Conservation (phyloP, 2,797 vertebrate genomes). For the Tolypeutes matacus region DNA sequence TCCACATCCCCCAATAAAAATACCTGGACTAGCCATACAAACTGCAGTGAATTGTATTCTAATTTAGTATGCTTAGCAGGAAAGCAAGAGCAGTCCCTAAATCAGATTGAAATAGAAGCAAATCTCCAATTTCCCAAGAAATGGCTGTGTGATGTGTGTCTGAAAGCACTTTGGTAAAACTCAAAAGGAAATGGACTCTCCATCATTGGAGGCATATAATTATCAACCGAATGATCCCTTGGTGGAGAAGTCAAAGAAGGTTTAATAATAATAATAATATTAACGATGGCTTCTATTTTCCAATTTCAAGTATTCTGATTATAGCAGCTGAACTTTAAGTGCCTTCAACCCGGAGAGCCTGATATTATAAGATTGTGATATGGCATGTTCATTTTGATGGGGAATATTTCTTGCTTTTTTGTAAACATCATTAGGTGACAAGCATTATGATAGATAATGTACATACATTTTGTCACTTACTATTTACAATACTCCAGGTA, state of each 20-base stretch:
- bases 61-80: constrained; percentile 29
- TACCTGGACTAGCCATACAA: background rate
- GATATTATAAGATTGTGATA: background rate
- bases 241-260: constrained; percentile 21
- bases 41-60: background rate
- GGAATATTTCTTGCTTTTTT: background rate
- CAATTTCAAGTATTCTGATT: constrained; percentile 45
- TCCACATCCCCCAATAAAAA: constrained; percentile 3
- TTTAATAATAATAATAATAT: constrained; percentile 42
- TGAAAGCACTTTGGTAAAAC: constrained; percentile 51
- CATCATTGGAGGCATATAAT: constrained; percentile 22
- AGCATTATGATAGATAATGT: background rate
- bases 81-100: background rate
- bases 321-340: constrained; percentile 38
- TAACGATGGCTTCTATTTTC: constrained; percentile 24
- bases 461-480: background rate
- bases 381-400: background rate
- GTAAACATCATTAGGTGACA: constrained; percentile 3
- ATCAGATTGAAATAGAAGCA: background rate
- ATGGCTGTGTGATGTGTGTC: background rate
- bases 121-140: constrained; percentile 26
- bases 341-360: background rate
- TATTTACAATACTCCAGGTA: background rate
- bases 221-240: constrained; percentile 26
- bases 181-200: constrained; percentile 39